Base-by-base conservation (phyloP, 2,888 invertebrate species). In the Oscheius sp. region DNA sequence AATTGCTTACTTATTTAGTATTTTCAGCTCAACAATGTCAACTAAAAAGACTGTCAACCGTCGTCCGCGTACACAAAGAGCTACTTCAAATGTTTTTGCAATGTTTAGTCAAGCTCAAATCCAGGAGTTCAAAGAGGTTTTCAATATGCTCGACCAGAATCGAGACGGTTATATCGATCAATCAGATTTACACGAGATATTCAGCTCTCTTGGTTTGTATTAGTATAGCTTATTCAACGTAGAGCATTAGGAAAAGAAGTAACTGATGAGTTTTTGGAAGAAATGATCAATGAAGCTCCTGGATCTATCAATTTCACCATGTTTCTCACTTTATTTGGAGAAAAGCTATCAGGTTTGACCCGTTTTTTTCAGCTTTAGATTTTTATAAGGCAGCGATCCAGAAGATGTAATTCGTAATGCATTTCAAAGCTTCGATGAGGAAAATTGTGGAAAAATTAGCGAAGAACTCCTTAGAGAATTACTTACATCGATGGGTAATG, bases 61-160 rank as follows among this genome's bases (percentile, higher is more conserved):
- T 45, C 79, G 85, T 31, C 75, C 79, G 89, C 92, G 98, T 74
- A 96, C 96, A 55, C 97, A 97, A 89, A 91, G 98, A 72, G 97
- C 97, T 65, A 98, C 98, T 71, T 96, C 96, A 73, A 98, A 98
- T 91, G 97, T 98, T 5, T 98, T 98, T 88, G 97, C 97, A 66
- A 98, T 98, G 97, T 98, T 98, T 87, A 97, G 97, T 89, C 97
- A 98, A 89, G 96, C 97, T 0, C 98, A 98, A 89, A 98, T 98
- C 82, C 96, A 97, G 37, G 84, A 98, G 88, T 98, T 98, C 88
- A 98, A 98, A 88, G 98, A 98, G 89, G 97, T 97, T 0, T 98
- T 98, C 88, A 98, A 98, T 87, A 97, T 98, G 96, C 97, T 98
- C 86, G 98, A 98, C 87, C 97, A 98, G 88, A 97, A 98, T 88